Base-by-base conservation (phyloP, 1,140 invertebrate genomes). In the Euwallacea fornicatus region DNA sequence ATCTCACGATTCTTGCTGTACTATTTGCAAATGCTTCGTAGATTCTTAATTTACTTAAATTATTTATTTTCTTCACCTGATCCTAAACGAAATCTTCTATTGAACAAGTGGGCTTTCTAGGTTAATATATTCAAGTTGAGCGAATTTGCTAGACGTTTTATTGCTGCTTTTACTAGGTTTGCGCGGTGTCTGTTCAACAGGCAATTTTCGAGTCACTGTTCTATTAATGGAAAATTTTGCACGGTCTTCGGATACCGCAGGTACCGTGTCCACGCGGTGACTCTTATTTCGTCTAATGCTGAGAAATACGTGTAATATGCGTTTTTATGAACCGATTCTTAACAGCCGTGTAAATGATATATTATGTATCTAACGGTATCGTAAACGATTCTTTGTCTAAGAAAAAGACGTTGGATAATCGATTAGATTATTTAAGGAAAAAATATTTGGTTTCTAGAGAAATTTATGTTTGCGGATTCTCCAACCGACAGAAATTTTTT, bases 291-390 rank as follows among this genome's bases (percentile, higher is more conserved):
- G 42, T 59, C 33, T 59, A 33, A 59, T 1, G 41, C 16, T 59
- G 16, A 33, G 15, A 9, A 33, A 41, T 41, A 59, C 56, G 13
- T 59, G 15, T 41, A 59, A 59, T 41, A 41, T 41, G 56, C 33
- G 13, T 59, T 59, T 59, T 56, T 21, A 9, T 33, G 16, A 59
- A 59, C 56, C 2, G n/a, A 59, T 59, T 41, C 56, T 41, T 59
- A 59, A 59, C 56, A 10, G 41, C 56, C 56, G 56, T 59, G 56
- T 55, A 59, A 59, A 59, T 59, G 56, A 33, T 59, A 41, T 59
- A 59, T 41, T 59, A 59, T 59, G 16, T 42, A 59, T 13, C 33
- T 59, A 59, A 59, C 56, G 56, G 33, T 59, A 59, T 11, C 56
- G 56, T 59, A 50, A 50, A 13, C 13, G 46, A 50, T 50, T 50